Evolutionary conservation across 2,113 vertebrate genomes (phyloP).

Genomic region (Saguinus imperator): DNA sequence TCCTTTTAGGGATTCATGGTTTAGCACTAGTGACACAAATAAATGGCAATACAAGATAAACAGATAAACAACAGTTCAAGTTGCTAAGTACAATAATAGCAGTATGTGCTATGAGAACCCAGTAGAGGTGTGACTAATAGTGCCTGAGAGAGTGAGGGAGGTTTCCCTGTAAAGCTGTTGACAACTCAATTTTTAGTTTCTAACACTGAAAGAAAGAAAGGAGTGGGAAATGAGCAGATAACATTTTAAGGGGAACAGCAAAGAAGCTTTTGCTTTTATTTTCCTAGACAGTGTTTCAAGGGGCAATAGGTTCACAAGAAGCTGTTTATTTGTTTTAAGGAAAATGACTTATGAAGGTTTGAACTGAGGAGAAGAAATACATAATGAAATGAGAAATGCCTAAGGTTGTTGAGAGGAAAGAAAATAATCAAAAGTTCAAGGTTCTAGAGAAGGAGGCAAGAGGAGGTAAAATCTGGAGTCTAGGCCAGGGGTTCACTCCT

Average conservation of each 20-base stretch:
- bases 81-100: not conserved
- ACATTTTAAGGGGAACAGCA: conserved; percentile 30
- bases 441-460: not conserved
- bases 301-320: not conserved
- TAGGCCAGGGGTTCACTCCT: not conserved
- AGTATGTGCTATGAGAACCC: not conserved
- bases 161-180: not conserved
- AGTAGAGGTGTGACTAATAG: not conserved
- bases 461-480: conserved; percentile 21
- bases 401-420: not conserved
- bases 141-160: not conserved
- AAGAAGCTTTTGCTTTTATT: conserved; percentile 51
- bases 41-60: conserved; percentile 41
- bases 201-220: conserved; percentile 41
- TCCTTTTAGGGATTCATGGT: conserved; percentile 41
- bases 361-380: not conserved
- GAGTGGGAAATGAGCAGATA: conserved; percentile 28
- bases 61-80: conserved; percentile 23
- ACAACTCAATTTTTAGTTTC: conserved; percentile 33
- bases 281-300: conserved; percentile 31
- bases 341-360: conserved; percentile 2
- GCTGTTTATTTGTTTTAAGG: conserved; percentile 21
- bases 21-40: conserved; percentile 37
- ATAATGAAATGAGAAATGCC: not conserved
- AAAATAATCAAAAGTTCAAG: conserved; percentile 30